Conservation (phyloP, 2,113 vertebrate species). For the Bombycilla garrulus region DNA sequence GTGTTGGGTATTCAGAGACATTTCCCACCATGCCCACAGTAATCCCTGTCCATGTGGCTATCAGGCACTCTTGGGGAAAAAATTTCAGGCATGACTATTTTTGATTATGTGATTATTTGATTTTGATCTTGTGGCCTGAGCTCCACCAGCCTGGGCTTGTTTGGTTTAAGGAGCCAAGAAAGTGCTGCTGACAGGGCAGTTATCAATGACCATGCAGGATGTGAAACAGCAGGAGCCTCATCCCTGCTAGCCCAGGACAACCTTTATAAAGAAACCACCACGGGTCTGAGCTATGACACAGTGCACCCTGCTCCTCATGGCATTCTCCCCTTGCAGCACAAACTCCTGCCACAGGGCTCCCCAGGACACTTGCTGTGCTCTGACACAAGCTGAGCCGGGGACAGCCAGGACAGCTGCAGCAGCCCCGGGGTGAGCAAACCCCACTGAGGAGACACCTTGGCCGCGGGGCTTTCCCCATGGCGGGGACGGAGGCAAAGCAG, state of each 20-base stretch:
- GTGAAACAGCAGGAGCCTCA: background rate
- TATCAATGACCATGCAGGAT: background rate
- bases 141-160: background rate
- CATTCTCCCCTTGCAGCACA: background rate
- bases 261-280: background rate
- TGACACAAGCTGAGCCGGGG: background rate
- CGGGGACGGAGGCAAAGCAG: background rate
- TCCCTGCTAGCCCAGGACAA: background rate
- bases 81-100: background rate
- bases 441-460: fast-evolving
- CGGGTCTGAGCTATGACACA: background rate
- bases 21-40: background rate
- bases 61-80: background rate
- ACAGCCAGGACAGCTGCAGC: background rate
- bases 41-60: background rate
- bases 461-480: background rate
- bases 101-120: background rate
- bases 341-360: background rate
- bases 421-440: background rate
- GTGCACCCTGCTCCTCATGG: background rate
- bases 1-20: background rate
- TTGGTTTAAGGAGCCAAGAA: background rate
- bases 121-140: background rate
- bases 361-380: background rate
- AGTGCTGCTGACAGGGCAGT: background rate